Percentiles rank a stretch among this genome's conserved stretches.
These are phyloP conservation scores for Intellagama lesueurii DNA, from an alignment of 2,797 vertebrate genomes.

Conservation along the genomic window DNA sequence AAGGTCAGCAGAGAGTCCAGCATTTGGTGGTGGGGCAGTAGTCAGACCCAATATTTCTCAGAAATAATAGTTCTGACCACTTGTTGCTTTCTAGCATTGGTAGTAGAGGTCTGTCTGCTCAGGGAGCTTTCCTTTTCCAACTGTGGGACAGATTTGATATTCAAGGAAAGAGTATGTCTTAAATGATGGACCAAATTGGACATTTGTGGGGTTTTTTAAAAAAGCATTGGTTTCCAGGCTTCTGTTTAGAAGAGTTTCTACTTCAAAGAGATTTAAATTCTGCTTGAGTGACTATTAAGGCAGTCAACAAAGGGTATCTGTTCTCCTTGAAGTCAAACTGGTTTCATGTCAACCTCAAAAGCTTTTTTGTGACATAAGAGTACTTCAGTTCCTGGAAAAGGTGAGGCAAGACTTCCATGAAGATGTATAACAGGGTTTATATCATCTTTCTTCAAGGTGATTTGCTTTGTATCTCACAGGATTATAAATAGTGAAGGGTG, in stretches of 20 bases:
- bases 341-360: slow-evolving; percentile 48
- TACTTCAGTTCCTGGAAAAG: background rate
- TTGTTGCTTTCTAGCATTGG: background rate
- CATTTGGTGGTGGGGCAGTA: too few relatives aligned
- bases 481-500: background rate
- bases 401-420: background rate
- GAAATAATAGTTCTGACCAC: background rate
- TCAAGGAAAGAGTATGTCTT: background rate
- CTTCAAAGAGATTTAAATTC: background rate
- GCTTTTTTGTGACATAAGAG: background rate
- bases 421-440: background rate
- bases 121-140: background rate
- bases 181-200: background rate
- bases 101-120: background rate
- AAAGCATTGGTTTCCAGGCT: background rate
- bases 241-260: background rate
- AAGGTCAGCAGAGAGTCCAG: too few relatives aligned
- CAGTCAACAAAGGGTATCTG: slow-evolving; percentile 59
- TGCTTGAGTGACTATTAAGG: background rate
- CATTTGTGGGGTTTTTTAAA: background rate
- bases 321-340: slow-evolving; percentile 26
- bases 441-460: background rate
- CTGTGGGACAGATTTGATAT: background rate
- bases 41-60: background rate
- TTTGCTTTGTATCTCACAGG: background rate